Percentiles rank a stretch among this genome's conserved stretches.
phyloP scores from a whole-genome alignment of 2,888 invertebrate genomes.

The Patella ulyssiponensis region DNA sequence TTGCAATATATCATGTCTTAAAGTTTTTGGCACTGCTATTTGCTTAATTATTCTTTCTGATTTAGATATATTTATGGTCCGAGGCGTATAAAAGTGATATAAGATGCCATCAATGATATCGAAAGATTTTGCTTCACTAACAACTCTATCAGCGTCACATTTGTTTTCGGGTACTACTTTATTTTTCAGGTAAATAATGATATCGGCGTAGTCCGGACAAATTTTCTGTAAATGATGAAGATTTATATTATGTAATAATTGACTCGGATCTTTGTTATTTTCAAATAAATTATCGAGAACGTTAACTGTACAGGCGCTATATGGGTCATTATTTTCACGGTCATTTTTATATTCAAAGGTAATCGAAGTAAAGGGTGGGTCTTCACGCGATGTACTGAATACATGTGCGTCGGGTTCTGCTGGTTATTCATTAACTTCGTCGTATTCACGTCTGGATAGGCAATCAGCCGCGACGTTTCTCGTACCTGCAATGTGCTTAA shows the following conservation, averaged over 20 bases:
- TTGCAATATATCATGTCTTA: constrained; percentile 29
- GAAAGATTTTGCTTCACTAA: neutral
- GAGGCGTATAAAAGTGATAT: constrained; percentile 20
- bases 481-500: constrained; percentile 23
- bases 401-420: neutral
- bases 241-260: neutral
- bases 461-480: constrained; percentile 31
- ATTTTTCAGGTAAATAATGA: neutral
- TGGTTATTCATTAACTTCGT: neutral
- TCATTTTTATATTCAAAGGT: neutral
- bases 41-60: constrained; percentile 7
- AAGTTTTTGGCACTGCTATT: constrained; percentile 23
- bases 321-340: neutral
- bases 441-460: constrained; percentile 32
- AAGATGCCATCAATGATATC: constrained; percentile 5
- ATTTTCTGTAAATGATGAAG: constrained; percentile 20
- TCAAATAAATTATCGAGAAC: neutral
- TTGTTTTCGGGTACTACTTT: neutral
- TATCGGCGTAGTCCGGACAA: constrained; percentile 4
- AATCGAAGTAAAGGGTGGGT: neutral
- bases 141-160: neutral
- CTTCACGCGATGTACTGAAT: neutral
- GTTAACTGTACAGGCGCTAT: neutral
- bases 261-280: neutral
- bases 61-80: constrained; percentile 11